These are phyloP conservation scores for Drosophila rhopaloa DNA, from an alignment of 1,140 invertebrate genomes.

Conservation along the genomic window DNA sequence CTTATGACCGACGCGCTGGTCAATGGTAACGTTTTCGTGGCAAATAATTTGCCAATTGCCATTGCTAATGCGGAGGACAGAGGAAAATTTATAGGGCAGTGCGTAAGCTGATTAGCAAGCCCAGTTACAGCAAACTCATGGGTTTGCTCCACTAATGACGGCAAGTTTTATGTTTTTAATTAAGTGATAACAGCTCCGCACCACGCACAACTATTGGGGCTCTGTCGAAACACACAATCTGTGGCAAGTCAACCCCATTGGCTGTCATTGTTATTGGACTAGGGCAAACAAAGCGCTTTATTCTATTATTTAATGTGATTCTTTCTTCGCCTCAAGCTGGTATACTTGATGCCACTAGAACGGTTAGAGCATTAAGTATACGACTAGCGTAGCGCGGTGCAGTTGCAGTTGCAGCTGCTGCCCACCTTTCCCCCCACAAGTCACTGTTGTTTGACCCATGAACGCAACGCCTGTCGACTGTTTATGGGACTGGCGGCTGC, in stretches of 20 bases:
- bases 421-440: slow-evolving; percentile 14
- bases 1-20: slow-evolving; percentile 8
- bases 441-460: slow-evolving; percentile 70
- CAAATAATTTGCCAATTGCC: slow-evolving; percentile 50
- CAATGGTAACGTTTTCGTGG: slow-evolving; percentile 29
- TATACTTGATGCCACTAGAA: slow-evolving; percentile 29
- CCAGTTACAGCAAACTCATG: slow-evolving; percentile 12
- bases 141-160: slow-evolving; percentile 39
- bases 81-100: slow-evolving; percentile 34
- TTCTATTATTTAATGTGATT: not conserved
- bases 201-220: not conserved
- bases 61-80: not conserved
- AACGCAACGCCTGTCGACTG: slow-evolving; percentile 75
- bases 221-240: slow-evolving; percentile 4
- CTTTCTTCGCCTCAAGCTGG: not conserved
- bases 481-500: slow-evolving; percentile 82
- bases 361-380: slow-evolving; percentile 57
- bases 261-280: too few species aligned
- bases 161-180: slow-evolving; percentile 63
- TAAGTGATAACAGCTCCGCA: slow-evolving; percentile 52
- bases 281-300: too few species aligned
- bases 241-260: slow-evolving; percentile 17
- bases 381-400: slow-evolving; percentile 32
- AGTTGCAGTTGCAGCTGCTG: slow-evolving; percentile 37
- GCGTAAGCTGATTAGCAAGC: slow-evolving; percentile 67